Evolutionary conservation across 2,797 vertebrate species (phyloP).

Genomic region (Coregonus sp.): DNA sequence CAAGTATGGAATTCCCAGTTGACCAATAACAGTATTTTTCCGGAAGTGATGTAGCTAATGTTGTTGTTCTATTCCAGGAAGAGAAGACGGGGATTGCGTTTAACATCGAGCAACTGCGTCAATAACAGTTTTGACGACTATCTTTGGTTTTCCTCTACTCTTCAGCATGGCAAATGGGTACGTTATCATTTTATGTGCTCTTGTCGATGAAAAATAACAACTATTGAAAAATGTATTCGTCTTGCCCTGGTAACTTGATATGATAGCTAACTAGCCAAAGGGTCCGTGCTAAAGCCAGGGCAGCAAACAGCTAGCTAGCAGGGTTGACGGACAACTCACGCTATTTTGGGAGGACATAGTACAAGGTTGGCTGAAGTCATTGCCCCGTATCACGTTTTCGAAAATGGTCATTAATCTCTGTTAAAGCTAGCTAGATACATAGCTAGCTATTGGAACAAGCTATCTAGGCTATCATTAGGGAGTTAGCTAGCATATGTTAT

Average conservation of each 20-base stretch:
- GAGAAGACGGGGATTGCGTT: conserved; percentile 62
- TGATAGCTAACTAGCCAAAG: conserved; percentile 49
- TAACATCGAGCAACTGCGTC: conserved; percentile 76
- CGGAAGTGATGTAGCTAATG: conserved; percentile 66
- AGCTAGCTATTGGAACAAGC: too few species aligned
- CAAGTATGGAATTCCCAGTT: conserved; percentile 37
- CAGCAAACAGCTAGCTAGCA: conserved; percentile 2
- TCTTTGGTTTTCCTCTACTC: conserved; percentile 44
- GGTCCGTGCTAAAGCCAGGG: neutral
- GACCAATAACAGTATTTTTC: neutral
- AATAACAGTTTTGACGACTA: conserved; percentile 63
- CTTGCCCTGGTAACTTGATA: conserved; percentile 15
- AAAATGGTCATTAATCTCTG: too few species aligned
- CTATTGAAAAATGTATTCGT: neutral
- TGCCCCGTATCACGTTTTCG: neutral
- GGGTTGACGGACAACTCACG: neutral
- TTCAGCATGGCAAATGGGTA: conserved; percentile 69
- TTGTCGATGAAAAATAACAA: neutral
- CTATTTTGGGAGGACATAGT: conserved; percentile 21
- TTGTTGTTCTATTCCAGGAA: conserved; percentile 80
- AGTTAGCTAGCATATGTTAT: too few species aligned
- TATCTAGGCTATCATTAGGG: too few species aligned
- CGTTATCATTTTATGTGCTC: conserved; percentile 27
- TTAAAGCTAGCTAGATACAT: neutral
- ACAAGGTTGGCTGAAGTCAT: neutral